These are phyloP conservation scores for Drosophila oshimai DNA, from an alignment of 1,140 invertebrate species.

Conservation along the genomic window DNA sequence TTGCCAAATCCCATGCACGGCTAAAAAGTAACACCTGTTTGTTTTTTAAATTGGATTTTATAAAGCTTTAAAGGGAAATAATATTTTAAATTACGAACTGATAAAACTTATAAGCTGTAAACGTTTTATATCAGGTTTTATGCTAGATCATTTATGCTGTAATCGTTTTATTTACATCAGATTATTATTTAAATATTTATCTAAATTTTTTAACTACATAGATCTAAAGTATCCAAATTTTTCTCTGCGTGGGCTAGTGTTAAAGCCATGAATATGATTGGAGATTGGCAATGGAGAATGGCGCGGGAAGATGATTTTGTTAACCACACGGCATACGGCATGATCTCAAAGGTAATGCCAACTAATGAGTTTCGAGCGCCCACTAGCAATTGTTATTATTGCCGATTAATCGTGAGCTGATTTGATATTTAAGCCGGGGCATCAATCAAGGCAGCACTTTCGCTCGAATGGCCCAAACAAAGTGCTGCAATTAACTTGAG, in stretches of 20 bases:
- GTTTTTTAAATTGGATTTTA: too few species aligned
- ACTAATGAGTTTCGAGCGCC: constrained; percentile 36
- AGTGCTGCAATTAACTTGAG: constrained; percentile 56
- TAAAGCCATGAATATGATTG: constrained; percentile 9
- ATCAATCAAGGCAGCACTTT: constrained; percentile 60
- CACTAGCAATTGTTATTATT: constrained; percentile 47
- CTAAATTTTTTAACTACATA: neutral
- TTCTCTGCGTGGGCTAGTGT: neutral
- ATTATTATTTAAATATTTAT: too few species aligned
- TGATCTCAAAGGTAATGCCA: constrained; percentile 27
- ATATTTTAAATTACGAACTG: too few species aligned
- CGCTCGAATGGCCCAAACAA: constrained; percentile 52
- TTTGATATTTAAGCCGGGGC: constrained; percentile 44
- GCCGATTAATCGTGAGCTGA: constrained; percentile 49
- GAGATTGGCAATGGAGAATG: constrained; percentile 27
- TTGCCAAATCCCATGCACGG: constrained; percentile 24
- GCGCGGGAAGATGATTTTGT: constrained; percentile 2
- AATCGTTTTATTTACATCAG: too few species aligned
- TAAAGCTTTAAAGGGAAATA: too few species aligned
- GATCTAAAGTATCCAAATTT: neutral
- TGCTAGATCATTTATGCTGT: too few species aligned
- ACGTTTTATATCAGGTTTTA: too few species aligned
- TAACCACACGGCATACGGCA: constrained; percentile 1
- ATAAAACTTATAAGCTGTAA: too few species aligned
- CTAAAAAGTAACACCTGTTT: neutral